phyloP scores from a whole-genome alignment of 2,797 vertebrate genomes.

The Danionella dracula region DNA sequence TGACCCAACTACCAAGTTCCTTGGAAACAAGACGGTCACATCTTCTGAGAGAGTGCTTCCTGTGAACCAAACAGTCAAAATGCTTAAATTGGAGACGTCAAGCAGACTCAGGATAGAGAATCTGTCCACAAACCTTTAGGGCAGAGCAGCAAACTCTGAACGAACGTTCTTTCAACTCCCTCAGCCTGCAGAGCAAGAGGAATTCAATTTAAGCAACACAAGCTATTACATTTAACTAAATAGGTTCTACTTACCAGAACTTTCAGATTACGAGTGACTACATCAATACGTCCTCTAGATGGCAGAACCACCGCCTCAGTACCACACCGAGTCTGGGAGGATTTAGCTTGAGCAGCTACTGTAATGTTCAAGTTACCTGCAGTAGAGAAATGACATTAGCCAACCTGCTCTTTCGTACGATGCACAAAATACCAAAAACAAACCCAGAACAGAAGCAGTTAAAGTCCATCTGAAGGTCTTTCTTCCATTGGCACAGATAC shows the following conservation, averaged over 20 bases:
- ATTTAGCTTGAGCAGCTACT: neutral
- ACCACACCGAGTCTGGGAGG: slow-evolving; percentile 49
- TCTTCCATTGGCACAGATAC: neutral
- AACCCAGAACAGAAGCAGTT: neutral
- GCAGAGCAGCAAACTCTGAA: slow-evolving; percentile 60
- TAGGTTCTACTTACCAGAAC: slow-evolving; percentile 51
- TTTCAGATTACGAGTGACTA: slow-evolving; percentile 52
- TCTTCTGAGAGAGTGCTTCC: slow-evolving; percentile 44
- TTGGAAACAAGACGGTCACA: slow-evolving; percentile 50
- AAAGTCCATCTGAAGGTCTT: neutral
- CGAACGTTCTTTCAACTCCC: slow-evolving; percentile 53
- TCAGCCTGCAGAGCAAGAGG: slow-evolving; percentile 51
- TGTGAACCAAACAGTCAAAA: slow-evolving; percentile 11
- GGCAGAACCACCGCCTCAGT: slow-evolving; percentile 59
- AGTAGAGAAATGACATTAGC: too few relatives aligned
- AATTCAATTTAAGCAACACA: too few relatives aligned
- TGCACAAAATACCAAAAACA: neutral
- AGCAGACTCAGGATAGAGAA: too few relatives aligned
- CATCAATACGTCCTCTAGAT: slow-evolving; percentile 60
- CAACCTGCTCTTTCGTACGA: too few relatives aligned
- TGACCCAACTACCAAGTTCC: slow-evolving; percentile 57
- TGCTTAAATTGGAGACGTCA: neutral
- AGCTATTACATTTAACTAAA: neutral
- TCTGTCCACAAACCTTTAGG: slow-evolving; percentile 66
- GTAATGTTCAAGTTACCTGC: neutral